Conservation (phyloP, 2,113 vertebrate species). For the Myrmecobius fasciatus region DNA sequence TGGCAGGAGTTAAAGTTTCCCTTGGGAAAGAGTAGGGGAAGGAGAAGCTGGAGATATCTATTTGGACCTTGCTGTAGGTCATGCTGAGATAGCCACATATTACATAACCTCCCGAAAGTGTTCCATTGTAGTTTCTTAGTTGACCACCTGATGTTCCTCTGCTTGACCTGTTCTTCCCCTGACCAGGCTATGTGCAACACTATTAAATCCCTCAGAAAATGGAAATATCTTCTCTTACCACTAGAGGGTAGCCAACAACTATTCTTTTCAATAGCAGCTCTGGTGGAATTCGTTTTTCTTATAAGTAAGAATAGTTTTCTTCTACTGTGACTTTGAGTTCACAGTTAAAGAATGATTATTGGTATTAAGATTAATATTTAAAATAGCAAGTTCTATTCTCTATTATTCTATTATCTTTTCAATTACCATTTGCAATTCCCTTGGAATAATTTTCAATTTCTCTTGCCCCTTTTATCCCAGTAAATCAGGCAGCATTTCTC, state of each 20-base stretch:
- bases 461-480: neutral
- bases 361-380: neutral
- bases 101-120: neutral
- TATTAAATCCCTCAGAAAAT: neutral
- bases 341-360: neutral
- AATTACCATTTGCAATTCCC: neutral
- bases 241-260: neutral
- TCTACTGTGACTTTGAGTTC: neutral
- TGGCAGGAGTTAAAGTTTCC: no score
- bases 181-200: neutral
- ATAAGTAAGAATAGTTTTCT: neutral
- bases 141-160: neutral
- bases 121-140: neutral
- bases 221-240: neutral
- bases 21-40: no score
- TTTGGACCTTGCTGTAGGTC: no score
- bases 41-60: no score
- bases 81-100: no score
- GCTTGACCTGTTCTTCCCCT: neutral
- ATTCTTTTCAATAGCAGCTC: neutral
- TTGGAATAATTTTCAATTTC: neutral
- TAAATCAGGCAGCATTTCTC: neutral
- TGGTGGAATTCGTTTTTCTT: neutral
- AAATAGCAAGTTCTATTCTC: neutral
- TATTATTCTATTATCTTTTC: neutral